Conservation (phyloP, 1,140 invertebrate genomes). For the Drosophila burlai region DNA sequence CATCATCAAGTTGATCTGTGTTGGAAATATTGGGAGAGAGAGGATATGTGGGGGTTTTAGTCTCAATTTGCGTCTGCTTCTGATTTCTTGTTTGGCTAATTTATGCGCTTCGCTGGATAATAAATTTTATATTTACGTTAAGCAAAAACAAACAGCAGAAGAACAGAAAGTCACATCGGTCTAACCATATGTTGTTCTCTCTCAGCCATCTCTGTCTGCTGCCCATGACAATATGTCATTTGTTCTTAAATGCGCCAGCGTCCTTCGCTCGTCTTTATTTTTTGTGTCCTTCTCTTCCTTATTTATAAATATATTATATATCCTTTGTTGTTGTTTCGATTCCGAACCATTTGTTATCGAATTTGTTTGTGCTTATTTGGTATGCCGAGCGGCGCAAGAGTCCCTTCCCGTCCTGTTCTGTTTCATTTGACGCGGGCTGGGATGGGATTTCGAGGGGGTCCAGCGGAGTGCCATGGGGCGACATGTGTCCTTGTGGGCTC, state of each 20-base stretch:
- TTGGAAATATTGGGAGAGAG: not conserved
- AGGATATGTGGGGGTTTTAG: constrained; percentile 5
- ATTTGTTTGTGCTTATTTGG: constrained; percentile 78
- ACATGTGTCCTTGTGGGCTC: constrained; percentile 58
- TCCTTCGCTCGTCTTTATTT: constrained; percentile 55
- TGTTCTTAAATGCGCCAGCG: constrained; percentile 69
- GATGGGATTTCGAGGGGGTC: constrained; percentile 12
- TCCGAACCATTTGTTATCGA: constrained; percentile 82
- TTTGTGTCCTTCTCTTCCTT: constrained; percentile 4
- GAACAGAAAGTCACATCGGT: constrained; percentile 27
- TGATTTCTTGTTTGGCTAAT: constrained; percentile 72
- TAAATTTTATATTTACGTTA: constrained; percentile 83
- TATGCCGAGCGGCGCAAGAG: constrained; percentile 61
- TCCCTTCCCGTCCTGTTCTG: constrained; percentile 18
- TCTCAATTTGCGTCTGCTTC: constrained; percentile 56
- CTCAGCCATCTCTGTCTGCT: constrained; percentile 10
- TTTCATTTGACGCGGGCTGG: constrained; percentile 18
- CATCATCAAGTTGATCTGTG: constrained; percentile 55
- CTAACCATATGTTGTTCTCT: constrained; percentile 32
- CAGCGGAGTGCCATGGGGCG: constrained; percentile 39
- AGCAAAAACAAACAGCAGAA: constrained; percentile 60
- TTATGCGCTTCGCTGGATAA: constrained; percentile 75
- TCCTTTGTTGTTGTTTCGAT: constrained; percentile 71
- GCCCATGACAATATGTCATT: constrained; percentile 79
- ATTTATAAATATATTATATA: constrained; percentile 63